Base-by-base conservation (phyloP, 2,113 vertebrate species). In the Ceyx margarethae region DNA sequence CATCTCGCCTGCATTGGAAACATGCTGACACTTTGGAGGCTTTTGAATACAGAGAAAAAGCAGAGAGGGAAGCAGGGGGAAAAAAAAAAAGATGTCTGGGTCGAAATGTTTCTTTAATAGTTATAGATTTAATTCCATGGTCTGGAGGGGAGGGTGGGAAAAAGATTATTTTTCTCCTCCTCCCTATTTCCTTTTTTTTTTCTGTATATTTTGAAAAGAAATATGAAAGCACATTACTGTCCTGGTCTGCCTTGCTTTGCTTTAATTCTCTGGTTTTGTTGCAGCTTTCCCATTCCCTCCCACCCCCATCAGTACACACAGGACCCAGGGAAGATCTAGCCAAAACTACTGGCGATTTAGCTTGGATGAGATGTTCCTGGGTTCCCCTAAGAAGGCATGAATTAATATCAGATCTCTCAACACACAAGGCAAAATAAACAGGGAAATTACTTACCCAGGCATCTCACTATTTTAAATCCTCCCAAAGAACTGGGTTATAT, bases 101-200 rank as follows among this genome's bases (percentile, higher is more conserved):
- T 95, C 40, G 20, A 95, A 97, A 95, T 69, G 94, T 81, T 96
- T 97, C 93, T 94, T 86, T 97, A 94, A 96, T 94, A 76, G 40
- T 90, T 96, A 86, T 80, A 82, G 95, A 96, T 97, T 94, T 92
- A 60, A 78, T 94, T 93, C 93, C 16, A 4, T 48, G 61, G 78
- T 94, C 92, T 94, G 72, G 58, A 81, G 75, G 58, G 65, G 78
- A 80, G 58, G 13, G 6, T 67, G 6, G 40, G 51, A 76, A 78
- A 50, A 64, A 71, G 50, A 15, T 84, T 54, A 8, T 62, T 43
- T n/a, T 19, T 35, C 3, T 5, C 11, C 19, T 23, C 13, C 16
- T 5, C 21, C 19, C 8, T 9, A 11, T 48, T 89, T 85, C 18
- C 54, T 85, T 37, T 10, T 37, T 37, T 37, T 37, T 37, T 37